phyloP scores from a whole-genome alignment of 2,797 vertebrate genomes.

The Gephyroberyx darwinii region DNA sequence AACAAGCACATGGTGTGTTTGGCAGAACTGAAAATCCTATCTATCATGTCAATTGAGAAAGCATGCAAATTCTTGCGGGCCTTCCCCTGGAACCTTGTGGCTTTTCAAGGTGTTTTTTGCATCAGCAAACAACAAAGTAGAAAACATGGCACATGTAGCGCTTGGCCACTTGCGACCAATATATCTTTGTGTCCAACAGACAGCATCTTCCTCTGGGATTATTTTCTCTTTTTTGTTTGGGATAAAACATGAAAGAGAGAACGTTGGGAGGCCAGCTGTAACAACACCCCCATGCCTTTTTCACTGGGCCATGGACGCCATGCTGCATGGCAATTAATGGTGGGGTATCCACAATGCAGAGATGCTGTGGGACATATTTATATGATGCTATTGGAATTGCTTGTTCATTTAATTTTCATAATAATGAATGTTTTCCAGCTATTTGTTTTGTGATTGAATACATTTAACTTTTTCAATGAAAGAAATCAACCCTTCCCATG shows the following conservation, averaged over 20 bases:
- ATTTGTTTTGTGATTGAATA: neutral
- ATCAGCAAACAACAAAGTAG: constrained; percentile 18
- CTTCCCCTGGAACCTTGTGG: neutral
- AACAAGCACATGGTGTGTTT: neutral
- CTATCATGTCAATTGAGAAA: neutral
- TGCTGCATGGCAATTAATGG: neutral
- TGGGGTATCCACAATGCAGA: neutral
- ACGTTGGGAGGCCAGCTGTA: constrained; percentile 39
- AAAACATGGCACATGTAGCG: constrained; percentile 37
- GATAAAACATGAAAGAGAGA: constrained; percentile 34
- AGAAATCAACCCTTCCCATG: neutral
- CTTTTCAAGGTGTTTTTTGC: constrained; percentile 12
- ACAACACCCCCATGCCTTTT: constrained; percentile 33
- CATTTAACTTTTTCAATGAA: no score
- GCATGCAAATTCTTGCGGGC: neutral
- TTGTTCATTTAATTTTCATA: no score
- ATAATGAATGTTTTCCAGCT: neutral
- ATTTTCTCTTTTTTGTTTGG: constrained; percentile 18
- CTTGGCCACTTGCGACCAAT: constrained; percentile 30
- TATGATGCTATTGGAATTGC: no score
- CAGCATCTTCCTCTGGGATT: constrained; percentile 22
- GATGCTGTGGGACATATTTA: neutral
- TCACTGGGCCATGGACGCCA: neutral
- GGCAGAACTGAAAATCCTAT: neutral
- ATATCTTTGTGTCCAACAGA: constrained; percentile 18